phyloP scores from a whole-genome alignment of 2,888 invertebrate genomes.

The Thalpophila matura region DNA sequence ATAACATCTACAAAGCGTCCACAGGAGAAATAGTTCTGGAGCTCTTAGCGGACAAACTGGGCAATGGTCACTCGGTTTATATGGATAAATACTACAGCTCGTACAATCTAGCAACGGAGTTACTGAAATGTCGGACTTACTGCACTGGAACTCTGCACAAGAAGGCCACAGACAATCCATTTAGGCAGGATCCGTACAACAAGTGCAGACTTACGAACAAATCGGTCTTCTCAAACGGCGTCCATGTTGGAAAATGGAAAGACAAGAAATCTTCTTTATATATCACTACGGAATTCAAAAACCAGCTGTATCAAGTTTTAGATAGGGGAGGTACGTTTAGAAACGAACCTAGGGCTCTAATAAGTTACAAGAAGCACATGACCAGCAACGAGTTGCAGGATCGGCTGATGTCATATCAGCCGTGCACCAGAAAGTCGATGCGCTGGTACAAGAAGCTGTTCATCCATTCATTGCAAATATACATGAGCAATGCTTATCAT shows the following conservation, averaged over 20 bases:
- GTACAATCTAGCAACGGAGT: conserved; percentile 15
- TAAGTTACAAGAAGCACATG: conserved; percentile 36
- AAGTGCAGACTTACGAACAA: background rate
- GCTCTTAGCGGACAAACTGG: conserved; percentile 13
- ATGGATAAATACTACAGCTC: conserved; percentile 49
- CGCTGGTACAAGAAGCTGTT: conserved; percentile 30
- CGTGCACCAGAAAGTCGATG: conserved; percentile 6
- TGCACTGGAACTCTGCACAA: conserved; percentile 42
- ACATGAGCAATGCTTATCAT: conserved; percentile 24
- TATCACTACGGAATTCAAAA: conserved; percentile 37
- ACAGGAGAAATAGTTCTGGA: conserved; percentile 11
- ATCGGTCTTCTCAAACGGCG: conserved; percentile 19
- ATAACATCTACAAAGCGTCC: conserved; percentile 7
- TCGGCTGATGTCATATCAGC: conserved; percentile 27
- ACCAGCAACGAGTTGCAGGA: conserved; percentile 24
- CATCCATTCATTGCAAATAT: conserved; percentile 23
- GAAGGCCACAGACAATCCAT: conserved; percentile 30
- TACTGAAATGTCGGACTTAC: conserved; percentile 41
- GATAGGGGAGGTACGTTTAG: background rate
- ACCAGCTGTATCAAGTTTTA: background rate
- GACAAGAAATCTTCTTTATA: conserved; percentile 18
- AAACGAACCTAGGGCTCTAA: conserved; percentile 22
- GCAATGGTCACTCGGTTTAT: conserved; percentile 32
- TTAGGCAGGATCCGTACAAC: background rate
- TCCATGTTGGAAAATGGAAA: conserved; percentile 36